Evolutionary conservation across 2,113 vertebrate genomes (phyloP), one percentile per base, ranked within the genome.

Genomic region (Aldabrachelys gigantea): DNA sequence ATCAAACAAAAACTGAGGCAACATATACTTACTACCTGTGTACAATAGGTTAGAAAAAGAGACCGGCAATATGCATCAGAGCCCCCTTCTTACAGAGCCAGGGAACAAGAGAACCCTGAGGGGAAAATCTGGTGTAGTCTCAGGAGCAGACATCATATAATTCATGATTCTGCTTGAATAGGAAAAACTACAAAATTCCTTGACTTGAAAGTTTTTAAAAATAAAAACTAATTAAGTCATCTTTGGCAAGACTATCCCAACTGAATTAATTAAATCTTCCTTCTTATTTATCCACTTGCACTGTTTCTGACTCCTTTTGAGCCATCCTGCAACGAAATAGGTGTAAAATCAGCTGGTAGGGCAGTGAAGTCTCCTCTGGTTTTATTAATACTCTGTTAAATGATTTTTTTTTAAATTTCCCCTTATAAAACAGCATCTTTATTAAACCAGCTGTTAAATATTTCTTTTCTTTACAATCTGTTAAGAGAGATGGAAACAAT

Each of bases 311-410:
- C 27, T 88, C 78, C 25, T 50, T 21, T 62, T 83, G 1, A 56
- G 0, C 75, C 54, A 17, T 31, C 12, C 10, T 84, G 12, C 72
- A 80, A 1, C 91, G 31, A 54, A 27, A 82, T 56, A 5, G 12
- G 6, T 91, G 24, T 87, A 85, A 80, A 96, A 90, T 90, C 87
- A 95, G 11, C 38, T 90, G 75, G 21, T 95, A 82, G 79, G 50
- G 38, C 85, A 92, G 92, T 92, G 38, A 83, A 52, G 65, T 59
- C 24, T 38, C 25, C 65, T 89, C 94, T 95, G 47, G 83, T 88
- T 57, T 89, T 29, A 85, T 52, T 84, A 94, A 95, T 92, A 84
- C 14, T 79, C 50, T 59, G 16, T 80, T 14, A 81, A 95, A 85
- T 87, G 31, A 57, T 14, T 95, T 91, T 50, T 50, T 59, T 41